Evolutionary conservation across 2,113 vertebrate genomes (phyloP).

Genomic region (Panthera tigris): DNA sequence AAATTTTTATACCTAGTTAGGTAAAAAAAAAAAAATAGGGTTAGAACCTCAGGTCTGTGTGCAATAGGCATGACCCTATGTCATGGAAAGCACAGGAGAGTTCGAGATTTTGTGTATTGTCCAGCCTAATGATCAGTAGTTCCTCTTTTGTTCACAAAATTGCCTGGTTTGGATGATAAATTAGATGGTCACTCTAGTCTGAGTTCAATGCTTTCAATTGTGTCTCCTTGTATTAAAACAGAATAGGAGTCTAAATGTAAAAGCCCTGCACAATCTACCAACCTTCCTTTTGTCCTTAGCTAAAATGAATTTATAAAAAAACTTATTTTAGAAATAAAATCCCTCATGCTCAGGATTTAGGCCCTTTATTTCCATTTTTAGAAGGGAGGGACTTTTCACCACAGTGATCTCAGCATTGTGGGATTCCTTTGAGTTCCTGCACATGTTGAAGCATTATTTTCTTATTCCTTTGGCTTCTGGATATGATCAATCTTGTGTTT

Average conservation of each 20-base stretch:
- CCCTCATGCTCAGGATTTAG: neutral
- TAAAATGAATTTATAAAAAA: slow-evolving; percentile 11
- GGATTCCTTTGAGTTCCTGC: neutral
- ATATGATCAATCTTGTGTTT: neutral
- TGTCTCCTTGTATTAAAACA: neutral
- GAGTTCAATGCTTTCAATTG: neutral
- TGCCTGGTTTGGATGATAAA: neutral
- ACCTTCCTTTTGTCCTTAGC: neutral
- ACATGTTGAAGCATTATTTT: neutral
- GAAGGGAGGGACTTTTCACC: neutral
- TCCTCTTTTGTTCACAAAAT: neutral
- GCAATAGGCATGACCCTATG: neutral
- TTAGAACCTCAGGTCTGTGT: neutral
- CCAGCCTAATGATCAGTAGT: neutral
- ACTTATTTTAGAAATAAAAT: slow-evolving; percentile 28
- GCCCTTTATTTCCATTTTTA: neutral
- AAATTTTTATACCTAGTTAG: neutral
- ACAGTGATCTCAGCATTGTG: neutral
- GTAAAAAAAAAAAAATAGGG: neutral
- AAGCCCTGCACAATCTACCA: neutral
- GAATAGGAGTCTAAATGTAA: neutral
- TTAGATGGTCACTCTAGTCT: neutral
- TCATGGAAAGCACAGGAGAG: neutral
- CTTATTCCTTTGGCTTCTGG: neutral
- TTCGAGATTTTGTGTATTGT: neutral